Evolutionary conservation across 1,140 invertebrate species (phyloP).

Genomic region (Acromyrmex heyeri): DNA sequence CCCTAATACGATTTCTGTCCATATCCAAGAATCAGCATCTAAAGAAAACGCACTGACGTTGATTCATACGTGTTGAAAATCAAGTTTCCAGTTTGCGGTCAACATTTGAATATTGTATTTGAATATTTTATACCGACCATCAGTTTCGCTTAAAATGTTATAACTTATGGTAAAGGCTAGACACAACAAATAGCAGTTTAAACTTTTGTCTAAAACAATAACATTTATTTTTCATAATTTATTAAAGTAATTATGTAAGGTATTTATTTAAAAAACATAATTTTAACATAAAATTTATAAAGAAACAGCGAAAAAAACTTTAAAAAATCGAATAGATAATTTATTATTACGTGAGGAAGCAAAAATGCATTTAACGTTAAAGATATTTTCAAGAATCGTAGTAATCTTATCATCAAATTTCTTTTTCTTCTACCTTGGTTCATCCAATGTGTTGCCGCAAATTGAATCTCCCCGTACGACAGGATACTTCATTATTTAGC

Average conservation of each 20-base stretch:
- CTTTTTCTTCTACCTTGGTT: slow-evolving; percentile 45
- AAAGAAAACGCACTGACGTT: slow-evolving; percentile 62
- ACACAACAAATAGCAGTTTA: slow-evolving; percentile 1
- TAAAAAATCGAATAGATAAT: not conserved
- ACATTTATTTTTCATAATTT: not conserved
- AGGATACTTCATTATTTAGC: slow-evolving; percentile 81
- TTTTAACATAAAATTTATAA: not conserved
- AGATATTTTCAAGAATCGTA: slow-evolving; percentile 53
- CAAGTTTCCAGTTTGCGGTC: slow-evolving; percentile 78
- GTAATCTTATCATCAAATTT: slow-evolving; percentile 43
- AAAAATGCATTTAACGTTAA: not conserved
- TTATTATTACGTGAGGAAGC: not conserved
- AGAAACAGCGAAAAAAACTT: not conserved
- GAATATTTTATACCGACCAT: slow-evolving; percentile 76
- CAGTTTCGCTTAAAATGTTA: slow-evolving; percentile 55
- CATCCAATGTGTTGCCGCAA: slow-evolving; percentile 73
- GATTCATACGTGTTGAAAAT: slow-evolving; percentile 78
- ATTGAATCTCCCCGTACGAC: slow-evolving; percentile 81
- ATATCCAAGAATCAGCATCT: slow-evolving; percentile 41
- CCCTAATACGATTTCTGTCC: slow-evolving; percentile 45
- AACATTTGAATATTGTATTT: slow-evolving; percentile 83
- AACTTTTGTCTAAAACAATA: slow-evolving; percentile 14
- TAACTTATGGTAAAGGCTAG: slow-evolving; percentile 10
- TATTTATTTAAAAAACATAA: not conserved
- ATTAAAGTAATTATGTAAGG: not conserved